Base-by-base conservation (phyloP, 2,888 invertebrate genomes). In the Agrochola circellaris region DNA sequence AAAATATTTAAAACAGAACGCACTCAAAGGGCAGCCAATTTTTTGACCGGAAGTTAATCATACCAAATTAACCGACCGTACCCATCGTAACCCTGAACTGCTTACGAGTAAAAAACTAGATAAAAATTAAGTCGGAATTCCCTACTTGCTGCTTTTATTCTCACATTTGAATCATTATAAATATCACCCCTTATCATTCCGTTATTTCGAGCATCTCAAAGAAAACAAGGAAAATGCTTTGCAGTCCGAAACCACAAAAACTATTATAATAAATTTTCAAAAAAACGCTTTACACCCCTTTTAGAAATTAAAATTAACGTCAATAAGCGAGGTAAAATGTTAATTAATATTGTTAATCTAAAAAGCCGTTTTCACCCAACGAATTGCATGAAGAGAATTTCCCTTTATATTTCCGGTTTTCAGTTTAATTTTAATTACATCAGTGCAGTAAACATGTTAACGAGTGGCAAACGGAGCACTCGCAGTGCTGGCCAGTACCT, bases 361-460 rank as follows among this genome's bases (percentile, higher is more conserved):
- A 56, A 70, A 56, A 42, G 8, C 38, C 30, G 2, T 45, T 70
- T 81, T 48, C 62, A 26, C 64, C 15, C 34, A 58, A 68, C 51
- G 23, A 61, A 17, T 60, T 68, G 13, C 17, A 34, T 42, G 23
- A 42, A 17, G 17, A 72, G 48, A 0, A 42, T 15, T 62, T n/a
- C 20, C 26, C 26, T 64, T 67, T 54, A 66, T 58, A 67, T 66
- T 60, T 42, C 13, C 62, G 15, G 42, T 60, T 77, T 56, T 54
- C 34, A 58, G 30, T 45, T 70, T 62, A 48, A 65, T 85, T 83
- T 61, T 82, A 71, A 82, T 85, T 62, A 74, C 42, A 56, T 38
- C 23, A 58, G 48, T 69, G 51, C 38, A 60, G 42, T 68, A 34
- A 54, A 83, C 71, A 60, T 65, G 8, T 56, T 51, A 45, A 42